phyloP scores from a whole-genome alignment of 2,888 invertebrate species.

The Coenonympha arcania region DNA sequence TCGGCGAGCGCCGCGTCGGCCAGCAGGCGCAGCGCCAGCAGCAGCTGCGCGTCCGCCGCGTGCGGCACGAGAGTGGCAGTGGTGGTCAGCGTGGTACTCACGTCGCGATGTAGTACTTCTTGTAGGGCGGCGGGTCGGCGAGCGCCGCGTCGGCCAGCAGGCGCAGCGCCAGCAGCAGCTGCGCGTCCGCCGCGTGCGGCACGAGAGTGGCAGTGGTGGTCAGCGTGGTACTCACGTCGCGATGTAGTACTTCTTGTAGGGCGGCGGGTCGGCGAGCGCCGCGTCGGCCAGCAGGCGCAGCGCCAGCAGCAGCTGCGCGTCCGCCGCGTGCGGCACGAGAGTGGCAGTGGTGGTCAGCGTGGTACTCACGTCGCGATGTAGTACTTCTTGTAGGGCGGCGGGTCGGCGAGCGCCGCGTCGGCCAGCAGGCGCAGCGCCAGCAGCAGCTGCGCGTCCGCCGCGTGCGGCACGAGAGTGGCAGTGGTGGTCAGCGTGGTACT shows the following conservation, averaged over 20 bases:
- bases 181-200: constrained; percentile 46
- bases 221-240: constrained; percentile 43
- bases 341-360: too few species aligned
- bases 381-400: constrained; percentile 43
- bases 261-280: constrained; percentile 24
- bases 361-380: constrained; percentile 52
- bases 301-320: constrained; percentile 47
- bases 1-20: constrained; percentile 31
- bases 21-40: constrained; percentile 43
- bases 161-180: constrained; percentile 47
- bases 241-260: constrained; percentile 50
- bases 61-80: too few species aligned
- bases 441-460: constrained; percentile 47
- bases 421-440: constrained; percentile 43
- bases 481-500: constrained; percentile 32
- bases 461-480: constrained; percentile 41
- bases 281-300: constrained; percentile 41
- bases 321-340: constrained; percentile 43
- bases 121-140: constrained; percentile 35
- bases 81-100: constrained; percentile 36
- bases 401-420: constrained; percentile 29
- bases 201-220: too few species aligned
- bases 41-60: constrained; percentile 47
- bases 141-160: constrained; percentile 35
- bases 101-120: constrained; percentile 51